These are phyloP conservation scores for Calliphora vicina DNA, from an alignment of 1,140 invertebrate species.

Conservation along the genomic window DNA sequence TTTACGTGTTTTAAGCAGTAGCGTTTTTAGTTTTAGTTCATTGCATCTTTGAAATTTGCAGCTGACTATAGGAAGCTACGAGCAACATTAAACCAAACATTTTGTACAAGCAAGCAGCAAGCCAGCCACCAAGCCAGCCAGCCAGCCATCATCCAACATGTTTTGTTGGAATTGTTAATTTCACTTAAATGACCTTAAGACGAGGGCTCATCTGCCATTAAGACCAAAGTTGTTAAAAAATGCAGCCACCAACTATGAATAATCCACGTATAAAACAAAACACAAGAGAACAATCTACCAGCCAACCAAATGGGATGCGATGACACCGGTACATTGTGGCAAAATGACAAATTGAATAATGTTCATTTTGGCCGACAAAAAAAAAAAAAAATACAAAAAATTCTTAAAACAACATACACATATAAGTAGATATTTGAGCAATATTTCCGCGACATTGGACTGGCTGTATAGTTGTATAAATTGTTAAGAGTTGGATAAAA, in stretches of 20 bases:
- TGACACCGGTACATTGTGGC: conserved; percentile 30
- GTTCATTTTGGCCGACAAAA: not conserved
- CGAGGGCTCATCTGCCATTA: conserved; percentile 26
- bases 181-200: conserved; percentile 27
- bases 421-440: not conserved
- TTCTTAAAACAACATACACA: not conserved
- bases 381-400: not conserved
- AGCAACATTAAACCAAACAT: not conserved
- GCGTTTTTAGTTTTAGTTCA: not conserved
- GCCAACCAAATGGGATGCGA: conserved; percentile 12
- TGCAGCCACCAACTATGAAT: not conserved
- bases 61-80: not conserved
- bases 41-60: conserved; percentile 22
- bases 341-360: conserved; percentile 30
- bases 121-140: not conserved
- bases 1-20: conserved; percentile 24
- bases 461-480: too few species aligned
- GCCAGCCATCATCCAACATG: not conserved
- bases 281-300: not conserved
- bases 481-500: not conserved
- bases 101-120: not conserved
- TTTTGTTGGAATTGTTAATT: conserved; percentile 32
- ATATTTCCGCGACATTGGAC: not conserved
- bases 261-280: not conserved
- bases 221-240: conserved; percentile 8